These are phyloP conservation scores for Pagrus major DNA, from an alignment of 2,113 vertebrate species.

Conservation along the genomic window DNA sequence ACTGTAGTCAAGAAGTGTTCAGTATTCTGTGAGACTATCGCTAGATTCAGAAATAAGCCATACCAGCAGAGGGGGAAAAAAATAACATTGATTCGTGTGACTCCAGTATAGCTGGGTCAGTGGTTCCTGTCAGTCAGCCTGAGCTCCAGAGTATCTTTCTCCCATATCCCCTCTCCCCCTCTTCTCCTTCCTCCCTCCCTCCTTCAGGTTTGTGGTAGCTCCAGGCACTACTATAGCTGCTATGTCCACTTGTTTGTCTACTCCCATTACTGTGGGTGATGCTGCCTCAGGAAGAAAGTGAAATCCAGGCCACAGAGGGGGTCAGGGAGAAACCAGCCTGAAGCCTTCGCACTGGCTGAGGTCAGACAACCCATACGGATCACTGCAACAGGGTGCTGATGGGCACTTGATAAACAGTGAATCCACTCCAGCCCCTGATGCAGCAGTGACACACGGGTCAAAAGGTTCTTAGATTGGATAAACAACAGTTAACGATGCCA, in stretches of 20 bases:
- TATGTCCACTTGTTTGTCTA: conserved; percentile 74
- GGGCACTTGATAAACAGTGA: conserved; percentile 50
- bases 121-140: conserved; percentile 73
- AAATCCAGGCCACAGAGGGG: conserved; percentile 61
- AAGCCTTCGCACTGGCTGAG: conserved; percentile 54
- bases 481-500: conserved; percentile 39
- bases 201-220: conserved; percentile 53
- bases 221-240: conserved; percentile 49
- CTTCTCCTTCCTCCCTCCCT: neutral
- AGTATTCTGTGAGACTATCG: conserved; percentile 48
- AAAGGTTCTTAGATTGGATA: conserved; percentile 20
- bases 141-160: conserved; percentile 39
- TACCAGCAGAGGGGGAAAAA: conserved; percentile 51
- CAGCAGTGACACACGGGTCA: conserved; percentile 27
- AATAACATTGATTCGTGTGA: conserved; percentile 68
- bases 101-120: conserved; percentile 72
- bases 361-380: conserved; percentile 53
- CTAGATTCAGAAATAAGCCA: conserved; percentile 53
- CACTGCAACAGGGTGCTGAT: conserved; percentile 44
- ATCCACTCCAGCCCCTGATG: conserved; percentile 36
- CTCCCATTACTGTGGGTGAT: conserved; percentile 74
- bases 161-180: neutral
- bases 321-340: conserved; percentile 66
- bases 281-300: conserved; percentile 67
- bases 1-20: conserved; percentile 20